These are phyloP conservation scores for Etia nguti DNA, from an alignment of 2,113 vertebrate species.

Conservation along the genomic window DNA sequence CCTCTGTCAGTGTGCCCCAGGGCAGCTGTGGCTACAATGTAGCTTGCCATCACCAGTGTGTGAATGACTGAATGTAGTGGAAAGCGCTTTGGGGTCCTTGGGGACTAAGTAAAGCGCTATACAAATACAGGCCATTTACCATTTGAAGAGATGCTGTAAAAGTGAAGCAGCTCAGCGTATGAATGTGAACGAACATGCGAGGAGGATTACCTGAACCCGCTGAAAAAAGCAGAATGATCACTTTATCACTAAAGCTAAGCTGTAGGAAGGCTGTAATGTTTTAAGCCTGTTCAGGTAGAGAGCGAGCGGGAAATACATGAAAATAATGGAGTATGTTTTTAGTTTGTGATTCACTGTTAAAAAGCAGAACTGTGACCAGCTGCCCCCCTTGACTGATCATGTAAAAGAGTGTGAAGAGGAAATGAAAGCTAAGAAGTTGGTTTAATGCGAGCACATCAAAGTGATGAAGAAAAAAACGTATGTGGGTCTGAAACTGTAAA, in stretches of 20 bases:
- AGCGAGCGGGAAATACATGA: not conserved
- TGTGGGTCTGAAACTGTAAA: not conserved
- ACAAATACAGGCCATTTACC: too few relatives aligned
- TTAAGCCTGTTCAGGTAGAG: not conserved
- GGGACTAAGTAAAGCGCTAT: too few relatives aligned
- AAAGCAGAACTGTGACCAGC: not conserved
- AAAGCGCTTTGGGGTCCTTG: too few relatives aligned
- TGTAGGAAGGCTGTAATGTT: not conserved
- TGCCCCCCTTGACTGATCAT: not conserved
- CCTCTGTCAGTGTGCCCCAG: too few relatives aligned
- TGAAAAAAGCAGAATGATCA: not conserved
- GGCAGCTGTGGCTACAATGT: too few relatives aligned
- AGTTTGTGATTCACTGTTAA: not conserved
- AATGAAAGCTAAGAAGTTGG: not conserved
- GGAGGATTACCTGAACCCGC: not conserved
- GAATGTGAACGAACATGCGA: not conserved
- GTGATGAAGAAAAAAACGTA: not conserved
- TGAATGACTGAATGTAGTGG: too few relatives aligned
- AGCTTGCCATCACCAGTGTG: too few relatives aligned
- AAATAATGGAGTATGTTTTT: not conserved
- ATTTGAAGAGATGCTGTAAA: not conserved
- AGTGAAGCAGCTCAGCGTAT: not conserved
- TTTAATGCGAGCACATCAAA: not conserved
- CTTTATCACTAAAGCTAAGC: not conserved
- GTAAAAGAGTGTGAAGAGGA: not conserved